A percentile compares a stretch with the other conserved stretches of the same genome.
Conservation (phyloP, 1,140 invertebrate genomes). For the Plutomurus gul region DNA sequence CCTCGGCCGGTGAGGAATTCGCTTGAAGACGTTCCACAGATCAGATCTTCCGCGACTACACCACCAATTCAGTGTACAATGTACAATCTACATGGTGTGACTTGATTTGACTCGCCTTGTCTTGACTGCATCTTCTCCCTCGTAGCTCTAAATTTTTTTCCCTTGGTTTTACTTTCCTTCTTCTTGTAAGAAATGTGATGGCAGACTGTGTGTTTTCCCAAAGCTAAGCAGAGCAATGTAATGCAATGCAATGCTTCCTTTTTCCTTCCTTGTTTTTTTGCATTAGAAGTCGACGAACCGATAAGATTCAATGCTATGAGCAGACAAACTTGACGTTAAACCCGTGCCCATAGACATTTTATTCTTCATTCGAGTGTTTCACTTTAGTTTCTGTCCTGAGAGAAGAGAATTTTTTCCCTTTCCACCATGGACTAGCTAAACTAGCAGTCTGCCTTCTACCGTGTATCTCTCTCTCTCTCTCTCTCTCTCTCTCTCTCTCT, state of each 20-base stretch:
- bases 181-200: not conserved
- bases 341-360: conserved; percentile 29
- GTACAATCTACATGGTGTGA: conserved; percentile 1
- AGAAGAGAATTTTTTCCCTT: not conserved
- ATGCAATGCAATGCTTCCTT: conserved; percentile 20
- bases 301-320: conserved; percentile 29
- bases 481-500: not conserved
- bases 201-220: conserved; percentile 12
- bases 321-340: conserved; percentile 27
- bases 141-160: not conserved
- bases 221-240: not conserved
- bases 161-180: not conserved
- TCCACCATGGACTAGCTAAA: not conserved
- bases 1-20: not conserved
- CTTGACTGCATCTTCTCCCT: not conserved
- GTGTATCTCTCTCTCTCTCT: not conserved
- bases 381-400: not conserved
- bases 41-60: not conserved
- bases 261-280: conserved; percentile 24
- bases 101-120: too few relatives aligned
- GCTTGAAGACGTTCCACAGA: not conserved
- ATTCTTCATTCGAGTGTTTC: conserved; percentile 13
- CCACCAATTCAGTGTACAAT: not conserved
- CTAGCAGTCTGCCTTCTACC: not conserved
- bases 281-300: conserved; percentile 28